Base-by-base conservation (phyloP, 2,888 invertebrate species). In the Cepaea hortensis region DNA sequence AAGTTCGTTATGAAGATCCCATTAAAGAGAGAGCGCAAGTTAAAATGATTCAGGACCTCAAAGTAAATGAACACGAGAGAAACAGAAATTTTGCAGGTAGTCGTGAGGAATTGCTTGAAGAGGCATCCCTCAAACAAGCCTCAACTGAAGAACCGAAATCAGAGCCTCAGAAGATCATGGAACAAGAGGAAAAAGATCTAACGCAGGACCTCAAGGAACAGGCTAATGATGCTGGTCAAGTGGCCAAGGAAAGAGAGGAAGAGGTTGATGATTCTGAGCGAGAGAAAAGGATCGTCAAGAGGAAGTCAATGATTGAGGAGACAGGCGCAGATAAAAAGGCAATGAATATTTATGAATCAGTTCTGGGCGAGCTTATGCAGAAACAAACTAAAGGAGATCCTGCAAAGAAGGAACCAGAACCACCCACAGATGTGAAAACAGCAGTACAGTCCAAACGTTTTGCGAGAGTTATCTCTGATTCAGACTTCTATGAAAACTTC, bases 41-140 rank as follows among this genome's bases (percentile, higher is more conserved):
- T 50, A 46, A 48, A 55, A 55, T 55, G 23, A 68, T 61, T 1
- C 65, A 77, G 20, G 50, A 68, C 3, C 76, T 86, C 13, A 77
- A 20, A 55, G 61, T 86, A 0, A 87, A 84, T 46, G 84, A 87
- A 46, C 87, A 87, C 62, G 87, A 87, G 62, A 46, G 62, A 13
- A 87, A 87, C 35, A 23, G 87, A 73, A 84, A 84, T 73, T 87
- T 87, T 68, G 87, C 87, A 3, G 87, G 87, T 62, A 87, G 87
- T 20, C 20, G 84, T 7, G 87, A 87, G 50, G 87, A 87, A 35
- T 61, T 87, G n/a, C 9, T 84, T 18, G 84, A 83, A 23, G 75
- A 81, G 15, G n/a, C 6, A 68, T n/a, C 68, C 11, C 11, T 23
- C 23, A 55, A 81, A 61, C 61, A 85, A 20, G 46, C 55, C n/a